phyloP scores from a whole-genome alignment of 2,888 invertebrate genomes.

The Yponomeuta malinellus region DNA sequence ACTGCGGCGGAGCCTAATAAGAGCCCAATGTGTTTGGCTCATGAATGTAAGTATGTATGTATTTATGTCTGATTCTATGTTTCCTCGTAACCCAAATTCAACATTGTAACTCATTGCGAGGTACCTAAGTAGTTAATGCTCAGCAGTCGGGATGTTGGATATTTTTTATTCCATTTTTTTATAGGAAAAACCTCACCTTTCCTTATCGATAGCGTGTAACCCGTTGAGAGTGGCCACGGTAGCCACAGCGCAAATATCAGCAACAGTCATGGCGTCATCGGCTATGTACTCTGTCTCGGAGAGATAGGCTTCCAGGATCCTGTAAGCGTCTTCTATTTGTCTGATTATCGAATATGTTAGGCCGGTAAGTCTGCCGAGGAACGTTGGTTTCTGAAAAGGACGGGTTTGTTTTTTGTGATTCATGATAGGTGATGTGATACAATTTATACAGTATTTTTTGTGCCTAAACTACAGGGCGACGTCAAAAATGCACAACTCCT shows the following conservation, averaged over 20 bases:
- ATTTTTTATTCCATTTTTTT: too few species aligned
- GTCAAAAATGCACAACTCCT: too few species aligned
- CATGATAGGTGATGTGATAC: background rate
- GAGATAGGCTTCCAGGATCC: conserved; percentile 51
- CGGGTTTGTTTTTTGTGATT: background rate
- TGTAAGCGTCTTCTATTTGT: conserved; percentile 42
- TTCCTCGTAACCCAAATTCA: too few species aligned
- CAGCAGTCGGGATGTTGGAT: too few species aligned
- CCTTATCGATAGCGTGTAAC: conserved; percentile 43
- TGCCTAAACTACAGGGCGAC: too few species aligned
- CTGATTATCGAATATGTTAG: conserved; percentile 37
- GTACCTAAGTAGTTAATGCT: too few species aligned
- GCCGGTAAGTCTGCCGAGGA: conserved; percentile 45
- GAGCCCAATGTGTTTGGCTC: too few species aligned
- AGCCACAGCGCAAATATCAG: conserved; percentile 50
- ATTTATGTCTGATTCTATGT: too few species aligned
- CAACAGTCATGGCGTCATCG: conserved; percentile 47
- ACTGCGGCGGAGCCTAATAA: too few species aligned
- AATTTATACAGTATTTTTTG: background rate
- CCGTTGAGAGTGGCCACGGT: conserved; percentile 48
- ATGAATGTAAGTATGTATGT: too few species aligned
- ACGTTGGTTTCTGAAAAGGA: conserved; percentile 48
- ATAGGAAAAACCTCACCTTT: conserved; percentile 31
- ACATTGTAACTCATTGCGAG: too few species aligned
- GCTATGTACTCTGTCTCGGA: conserved; percentile 45